Conservation (phyloP, 1,140 invertebrate species). For the Zaprionus nigranus region DNA sequence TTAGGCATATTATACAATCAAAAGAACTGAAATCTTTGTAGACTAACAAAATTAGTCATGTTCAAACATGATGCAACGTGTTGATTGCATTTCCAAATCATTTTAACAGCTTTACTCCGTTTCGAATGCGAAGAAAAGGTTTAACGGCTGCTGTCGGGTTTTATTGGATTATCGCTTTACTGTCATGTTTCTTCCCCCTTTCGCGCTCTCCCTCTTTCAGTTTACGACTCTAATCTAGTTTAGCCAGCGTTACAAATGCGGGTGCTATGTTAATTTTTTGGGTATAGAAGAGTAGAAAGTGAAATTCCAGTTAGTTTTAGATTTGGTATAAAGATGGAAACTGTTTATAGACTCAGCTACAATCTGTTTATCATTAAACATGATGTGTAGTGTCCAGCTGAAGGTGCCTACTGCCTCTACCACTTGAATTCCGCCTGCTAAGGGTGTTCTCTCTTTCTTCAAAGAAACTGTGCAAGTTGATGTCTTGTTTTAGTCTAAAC, state of each 20-base stretch:
- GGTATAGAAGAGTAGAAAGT: conserved; percentile 19
- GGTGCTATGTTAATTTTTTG: conserved; percentile 20
- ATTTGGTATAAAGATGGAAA: neutral
- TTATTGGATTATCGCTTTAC: conserved; percentile 28
- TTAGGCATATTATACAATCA: neutral
- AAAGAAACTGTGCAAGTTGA: conserved; percentile 10
- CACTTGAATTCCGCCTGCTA: conserved; percentile 33
- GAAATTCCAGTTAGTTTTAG: conserved; percentile 6
- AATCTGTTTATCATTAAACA: conserved; percentile 34
- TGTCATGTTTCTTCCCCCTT: conserved; percentile 8
- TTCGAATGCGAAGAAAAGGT: neutral
- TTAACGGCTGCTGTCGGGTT: conserved; percentile 11
- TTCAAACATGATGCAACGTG: neutral
- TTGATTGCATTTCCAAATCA: conserved; percentile 4
- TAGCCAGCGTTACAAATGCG: conserved; percentile 25
- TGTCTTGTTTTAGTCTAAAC: conserved; percentile 38
- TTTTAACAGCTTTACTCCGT: conserved; percentile 1
- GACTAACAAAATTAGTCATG: neutral
- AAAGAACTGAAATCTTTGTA: neutral
- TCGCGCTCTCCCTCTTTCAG: neutral
- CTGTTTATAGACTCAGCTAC: conserved; percentile 12
- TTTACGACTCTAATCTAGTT: neutral
- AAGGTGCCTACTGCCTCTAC: neutral
- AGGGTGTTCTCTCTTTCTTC: neutral
- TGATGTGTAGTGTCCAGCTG: conserved; percentile 32